Evolutionary conservation across 2,113 vertebrate species (phyloP).

Genomic region (Microtus ochrogaster): DNA sequence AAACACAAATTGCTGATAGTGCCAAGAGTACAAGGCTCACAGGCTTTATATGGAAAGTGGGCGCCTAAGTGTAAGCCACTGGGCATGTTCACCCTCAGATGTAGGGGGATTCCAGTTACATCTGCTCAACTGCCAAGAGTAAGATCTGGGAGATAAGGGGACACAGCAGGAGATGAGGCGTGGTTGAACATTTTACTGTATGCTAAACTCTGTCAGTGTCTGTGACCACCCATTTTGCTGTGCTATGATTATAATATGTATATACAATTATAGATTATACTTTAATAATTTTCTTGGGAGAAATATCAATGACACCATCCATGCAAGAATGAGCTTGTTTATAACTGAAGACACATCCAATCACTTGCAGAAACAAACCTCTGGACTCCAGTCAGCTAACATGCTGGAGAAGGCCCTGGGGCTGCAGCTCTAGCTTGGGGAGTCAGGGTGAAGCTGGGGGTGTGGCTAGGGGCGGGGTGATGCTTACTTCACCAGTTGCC

Average conservation of each 20-base stretch:
- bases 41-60: neutral
- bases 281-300: neutral
- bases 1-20: neutral
- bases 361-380: rapidly evolving
- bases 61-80: rapidly evolving
- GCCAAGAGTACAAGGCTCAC: rapidly evolving
- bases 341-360: rapidly evolving
- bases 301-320: rapidly evolving
- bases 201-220: neutral
- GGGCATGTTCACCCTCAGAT: rapidly evolving
- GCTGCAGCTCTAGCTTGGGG: neutral
- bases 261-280: too few relatives aligned
- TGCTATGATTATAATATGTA: rapidly evolving
- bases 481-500: neutral
- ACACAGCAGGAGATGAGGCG: rapidly evolving
- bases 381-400: rapidly evolving
- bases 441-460: neutral
- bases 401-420: rapidly evolving
- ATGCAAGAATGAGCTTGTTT: neutral
- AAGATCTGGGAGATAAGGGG: neutral
- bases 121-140: neutral
- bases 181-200: rapidly evolving
- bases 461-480: neutral
- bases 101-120: rapidly evolving
- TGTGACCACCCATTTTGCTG: rapidly evolving